phyloP scores from a whole-genome alignment of 2,888 invertebrate genomes.

The Chirona hameri region DNA sequence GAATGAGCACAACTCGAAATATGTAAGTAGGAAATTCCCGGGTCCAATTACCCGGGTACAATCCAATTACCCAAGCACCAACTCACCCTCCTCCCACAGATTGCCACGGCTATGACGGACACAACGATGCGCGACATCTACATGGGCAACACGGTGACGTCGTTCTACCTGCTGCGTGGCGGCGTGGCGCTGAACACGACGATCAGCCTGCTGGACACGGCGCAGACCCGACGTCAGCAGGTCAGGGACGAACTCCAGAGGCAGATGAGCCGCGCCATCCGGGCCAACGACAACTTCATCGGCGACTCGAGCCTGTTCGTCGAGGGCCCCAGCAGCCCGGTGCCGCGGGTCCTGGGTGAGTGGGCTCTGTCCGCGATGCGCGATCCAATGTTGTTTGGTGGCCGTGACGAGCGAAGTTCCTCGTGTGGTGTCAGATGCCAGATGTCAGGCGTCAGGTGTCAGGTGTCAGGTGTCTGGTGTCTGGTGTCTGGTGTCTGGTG shows the following conservation, averaged over 20 bases:
- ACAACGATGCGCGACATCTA: conserved; percentile 85
- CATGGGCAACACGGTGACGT: conserved; percentile 73
- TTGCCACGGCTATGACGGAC: conserved; percentile 88
- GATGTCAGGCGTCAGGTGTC: too few relatives aligned
- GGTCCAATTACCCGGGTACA: too few relatives aligned
- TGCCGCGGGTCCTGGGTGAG: conserved; percentile 66
- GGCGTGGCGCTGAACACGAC: conserved; percentile 80
- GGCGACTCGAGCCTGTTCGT: conserved; percentile 83
- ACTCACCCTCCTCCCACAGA: conserved; percentile 51
- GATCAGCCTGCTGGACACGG: conserved; percentile 70
- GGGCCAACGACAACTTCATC: conserved; percentile 78
- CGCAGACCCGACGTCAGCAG: conserved; percentile 63
- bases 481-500: too few relatives aligned
- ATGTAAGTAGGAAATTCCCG: too few relatives aligned
- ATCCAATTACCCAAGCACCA: too few relatives aligned
- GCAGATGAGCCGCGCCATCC: conserved; percentile 78
- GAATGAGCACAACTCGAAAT: too few relatives aligned
- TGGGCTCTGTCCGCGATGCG: too few relatives aligned
- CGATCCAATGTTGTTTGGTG: too few relatives aligned
- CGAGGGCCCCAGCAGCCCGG: conserved; percentile 72
- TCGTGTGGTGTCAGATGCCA: too few relatives aligned
- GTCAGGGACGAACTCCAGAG: conserved; percentile 74
- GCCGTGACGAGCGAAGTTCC: too few relatives aligned
- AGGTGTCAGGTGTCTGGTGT: too few relatives aligned
- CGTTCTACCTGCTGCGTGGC: conserved; percentile 68